Percentiles rank a stretch among this genome's conserved stretches.
phyloP scores from a whole-genome alignment of 2,888 invertebrate species.

The Cephus spinipes region DNA sequence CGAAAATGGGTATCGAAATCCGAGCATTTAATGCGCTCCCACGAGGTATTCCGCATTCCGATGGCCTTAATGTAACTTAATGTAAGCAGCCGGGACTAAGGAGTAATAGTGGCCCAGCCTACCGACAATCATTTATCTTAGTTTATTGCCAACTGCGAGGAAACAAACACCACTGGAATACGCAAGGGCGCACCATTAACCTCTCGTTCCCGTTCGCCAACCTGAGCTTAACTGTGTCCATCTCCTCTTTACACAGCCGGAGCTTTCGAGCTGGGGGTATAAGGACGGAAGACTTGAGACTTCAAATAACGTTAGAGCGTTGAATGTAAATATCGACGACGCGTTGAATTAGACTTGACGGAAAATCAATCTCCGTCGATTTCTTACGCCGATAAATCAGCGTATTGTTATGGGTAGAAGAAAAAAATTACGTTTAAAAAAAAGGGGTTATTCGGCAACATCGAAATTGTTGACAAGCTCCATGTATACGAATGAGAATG shows the following conservation, averaged over 20 bases:
- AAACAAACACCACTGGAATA: conserved; percentile 62
- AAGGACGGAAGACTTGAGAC: not conserved
- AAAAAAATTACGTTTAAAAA: not conserved
- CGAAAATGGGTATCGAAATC: conserved; percentile 23
- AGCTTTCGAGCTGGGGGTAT: not conserved
- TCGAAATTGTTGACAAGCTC: not conserved
- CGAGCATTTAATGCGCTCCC: conserved; percentile 39
- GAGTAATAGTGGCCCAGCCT: conserved; percentile 58
- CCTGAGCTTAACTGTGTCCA: conserved; percentile 52
- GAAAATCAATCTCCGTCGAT: not conserved
- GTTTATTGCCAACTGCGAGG: conserved; percentile 62
- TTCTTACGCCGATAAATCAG: no score
- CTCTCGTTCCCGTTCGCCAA: conserved; percentile 49
- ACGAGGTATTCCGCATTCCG: conserved; percentile 10
- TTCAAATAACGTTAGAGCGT: not conserved
- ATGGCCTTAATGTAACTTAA: conserved; percentile 51
- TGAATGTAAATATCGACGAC: not conserved
- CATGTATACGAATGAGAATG: not conserved
- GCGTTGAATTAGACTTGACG: not conserved
- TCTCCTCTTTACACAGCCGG: conserved; percentile 27
- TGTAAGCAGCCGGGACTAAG: conserved; percentile 58
- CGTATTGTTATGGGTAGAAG: no score
- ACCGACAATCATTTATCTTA: conserved; percentile 62
- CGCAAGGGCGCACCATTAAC: conserved; percentile 62
- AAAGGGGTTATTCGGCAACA: not conserved